A percentile compares a stretch with the other conserved stretches of the same genome.
Conservation (phyloP, 2,113 vertebrate genomes). For the Pomatorhinus ruficollis region DNA sequence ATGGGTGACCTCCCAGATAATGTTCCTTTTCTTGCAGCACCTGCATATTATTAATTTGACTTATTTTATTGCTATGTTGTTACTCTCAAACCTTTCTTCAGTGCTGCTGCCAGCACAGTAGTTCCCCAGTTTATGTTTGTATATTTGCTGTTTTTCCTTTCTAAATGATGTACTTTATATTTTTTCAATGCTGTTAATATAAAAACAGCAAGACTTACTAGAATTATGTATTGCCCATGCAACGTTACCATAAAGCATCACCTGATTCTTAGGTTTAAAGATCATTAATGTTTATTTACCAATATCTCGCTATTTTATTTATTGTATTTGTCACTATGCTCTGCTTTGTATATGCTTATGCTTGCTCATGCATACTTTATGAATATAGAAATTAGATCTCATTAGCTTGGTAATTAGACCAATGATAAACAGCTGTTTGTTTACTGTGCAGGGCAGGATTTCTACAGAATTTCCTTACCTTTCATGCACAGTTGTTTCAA, state of each 20-base stretch:
- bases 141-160: neutral
- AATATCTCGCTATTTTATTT: slow-evolving; percentile 83
- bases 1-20: neutral
- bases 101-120: neutral
- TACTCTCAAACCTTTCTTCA: neutral
- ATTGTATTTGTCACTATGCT: slow-evolving; percentile 84
- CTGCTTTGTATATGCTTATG: slow-evolving; percentile 79
- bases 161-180: neutral
- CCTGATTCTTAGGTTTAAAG: slow-evolving; percentile 39
- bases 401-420: slow-evolving; percentile 93
- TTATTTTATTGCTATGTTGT: neutral
- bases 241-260: neutral
- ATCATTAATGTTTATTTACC: slow-evolving; percentile 79
- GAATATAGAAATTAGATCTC: slow-evolving; percentile 91
- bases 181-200: neutral
- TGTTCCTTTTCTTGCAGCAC: neutral
- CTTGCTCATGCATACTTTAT: slow-evolving; percentile 86
- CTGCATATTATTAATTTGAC: slow-evolving; percentile 2
- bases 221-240: neutral
- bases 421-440: slow-evolving; percentile 89
- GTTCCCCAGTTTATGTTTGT: neutral
- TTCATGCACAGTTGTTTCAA: slow-evolving; percentile 61
- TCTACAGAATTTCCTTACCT: slow-evolving; percentile 71
- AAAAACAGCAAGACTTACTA: neutral
- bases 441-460: slow-evolving; percentile 75